Percentiles rank a stretch among this genome's conserved stretches.
These are phyloP conservation scores for Drosophila arawakana DNA, from an alignment of 1,140 invertebrate species.

Conservation along the genomic window DNA sequence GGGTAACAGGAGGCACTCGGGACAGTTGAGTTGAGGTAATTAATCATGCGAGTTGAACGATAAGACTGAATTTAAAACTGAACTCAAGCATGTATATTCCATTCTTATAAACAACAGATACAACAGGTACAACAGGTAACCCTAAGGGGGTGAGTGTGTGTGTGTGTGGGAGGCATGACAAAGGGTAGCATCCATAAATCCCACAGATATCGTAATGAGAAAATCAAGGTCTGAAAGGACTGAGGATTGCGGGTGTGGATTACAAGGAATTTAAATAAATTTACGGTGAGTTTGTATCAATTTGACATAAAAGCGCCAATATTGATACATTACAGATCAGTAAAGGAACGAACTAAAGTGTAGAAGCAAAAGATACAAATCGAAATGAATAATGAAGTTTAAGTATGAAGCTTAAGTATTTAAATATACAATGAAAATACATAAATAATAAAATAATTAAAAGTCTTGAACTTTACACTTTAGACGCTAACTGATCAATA, in stretches of 20 bases:
- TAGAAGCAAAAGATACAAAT: neutral
- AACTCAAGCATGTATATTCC: constrained; percentile 18
- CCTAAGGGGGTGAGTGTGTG: constrained; percentile 32
- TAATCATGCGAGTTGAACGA: constrained; percentile 54
- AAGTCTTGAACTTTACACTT: neutral
- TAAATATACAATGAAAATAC: neutral
- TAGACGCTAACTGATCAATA: neutral
- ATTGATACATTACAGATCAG: constrained; percentile 65
- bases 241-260: constrained; percentile 40
- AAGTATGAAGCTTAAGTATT: neutral
- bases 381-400: constrained; percentile 26
- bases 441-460: neutral
- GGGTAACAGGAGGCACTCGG: constrained; percentile 26
- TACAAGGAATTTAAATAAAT: constrained; percentile 67
- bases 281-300: constrained; percentile 49
- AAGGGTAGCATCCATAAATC: constrained; percentile 63
- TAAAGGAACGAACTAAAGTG: neutral
- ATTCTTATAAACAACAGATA: constrained; percentile 41
- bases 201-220: constrained; percentile 53
- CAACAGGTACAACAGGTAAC: constrained; percentile 43
- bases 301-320: constrained; percentile 71
- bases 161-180: neutral
- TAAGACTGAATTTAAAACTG: constrained; percentile 34
- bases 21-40: constrained; percentile 35
- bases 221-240: constrained; percentile 49